Base-by-base conservation (phyloP, 2,113 vertebrate genomes). In the Aspiorhynchus laticeps region DNA sequence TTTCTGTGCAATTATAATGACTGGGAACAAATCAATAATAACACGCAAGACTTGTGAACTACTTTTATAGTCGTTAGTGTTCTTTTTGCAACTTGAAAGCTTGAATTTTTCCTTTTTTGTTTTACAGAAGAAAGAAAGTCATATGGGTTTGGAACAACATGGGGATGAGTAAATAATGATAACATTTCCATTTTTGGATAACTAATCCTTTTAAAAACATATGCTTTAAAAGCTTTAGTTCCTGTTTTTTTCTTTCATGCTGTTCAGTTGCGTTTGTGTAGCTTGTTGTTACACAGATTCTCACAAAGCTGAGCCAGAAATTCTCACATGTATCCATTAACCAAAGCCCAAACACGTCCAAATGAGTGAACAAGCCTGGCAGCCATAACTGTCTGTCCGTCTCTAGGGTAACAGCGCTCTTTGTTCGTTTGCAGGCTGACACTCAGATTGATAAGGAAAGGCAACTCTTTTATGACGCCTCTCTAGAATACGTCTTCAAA, bases 401-500 rank as follows among this genome's bases (percentile, higher is more conserved):
- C 41, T 82, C 87, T 43, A 41, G 38, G 85, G 65, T 73, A 84
- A 84, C 28, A 12, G 24, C 12, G 8, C n/a, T 74, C 77, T 81
- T 65, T 84, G 8, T 85, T 46, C n/a, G 8, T 85, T 95, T 92
- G 73, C 88, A 99, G 98, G 98, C 98, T 83, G 97, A 99, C 91
- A 91, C 93, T 7, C 96, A 98, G 93, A 97, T 98, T 91, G 96
- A 98, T 91, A 96, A 96, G 92, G 98, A 99, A 85, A 95, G 97
- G 88, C 97, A 98, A 77, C 96, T 98, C 90, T 99, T 99, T 87
- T 98, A 97, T 51, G 97, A 99, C 46, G 96, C 97, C 0, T 99
- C 98, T 0, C 94, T 99, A 31, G 97, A 99, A 91, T 99, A 99
- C 46, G 97, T 99, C 90, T 99, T 99, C 94, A 99, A 99, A 95